Conservation (phyloP, 2,888 invertebrate genomes). For the Leptarthrus brevirostris region DNA sequence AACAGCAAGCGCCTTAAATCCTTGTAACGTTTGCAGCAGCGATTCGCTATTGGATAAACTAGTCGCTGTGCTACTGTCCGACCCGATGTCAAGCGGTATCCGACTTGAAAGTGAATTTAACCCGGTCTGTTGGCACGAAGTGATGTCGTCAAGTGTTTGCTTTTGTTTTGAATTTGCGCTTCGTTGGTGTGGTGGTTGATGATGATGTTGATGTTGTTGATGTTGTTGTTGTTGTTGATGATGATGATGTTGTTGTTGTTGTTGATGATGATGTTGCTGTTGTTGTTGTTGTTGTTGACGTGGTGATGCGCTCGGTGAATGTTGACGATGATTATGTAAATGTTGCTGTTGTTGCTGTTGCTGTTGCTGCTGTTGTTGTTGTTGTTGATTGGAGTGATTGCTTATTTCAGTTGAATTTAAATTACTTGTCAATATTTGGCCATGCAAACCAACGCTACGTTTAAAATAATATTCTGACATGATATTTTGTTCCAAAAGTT, state of each 20-base stretch:
- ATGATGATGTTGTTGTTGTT: constrained; percentile 7
- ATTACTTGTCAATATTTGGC: constrained; percentile 44
- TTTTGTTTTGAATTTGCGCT: constrained; percentile 12
- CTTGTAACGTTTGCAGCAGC: constrained; percentile 55
- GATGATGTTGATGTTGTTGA: constrained; percentile 34
- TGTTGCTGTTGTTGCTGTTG: constrained; percentile 34
- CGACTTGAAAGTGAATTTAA: not conserved
- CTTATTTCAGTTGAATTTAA: constrained; percentile 14
- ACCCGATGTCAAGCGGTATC: not conserved
- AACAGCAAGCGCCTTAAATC: constrained; percentile 56
- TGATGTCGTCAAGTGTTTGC: not conserved
- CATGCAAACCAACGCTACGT: constrained; percentile 55
- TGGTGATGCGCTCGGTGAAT: too few species aligned
- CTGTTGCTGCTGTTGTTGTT: constrained; percentile 43
- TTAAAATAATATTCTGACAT: constrained; percentile 59
- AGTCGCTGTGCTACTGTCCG: not conserved
- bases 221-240: constrained; percentile 16
- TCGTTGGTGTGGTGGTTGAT: constrained; percentile 15
- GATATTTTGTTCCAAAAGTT: constrained; percentile 58
- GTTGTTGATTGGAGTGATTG: constrained; percentile 5
- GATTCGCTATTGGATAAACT: constrained; percentile 50
- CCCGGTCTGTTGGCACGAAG: not conserved
- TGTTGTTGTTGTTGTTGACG: constrained; percentile 7
- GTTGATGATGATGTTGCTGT: not conserved
- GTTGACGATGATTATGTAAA: not conserved